Conservation (phyloP, 92 coral and sea anemone species). For the Meandrina meandrites region DNA sequence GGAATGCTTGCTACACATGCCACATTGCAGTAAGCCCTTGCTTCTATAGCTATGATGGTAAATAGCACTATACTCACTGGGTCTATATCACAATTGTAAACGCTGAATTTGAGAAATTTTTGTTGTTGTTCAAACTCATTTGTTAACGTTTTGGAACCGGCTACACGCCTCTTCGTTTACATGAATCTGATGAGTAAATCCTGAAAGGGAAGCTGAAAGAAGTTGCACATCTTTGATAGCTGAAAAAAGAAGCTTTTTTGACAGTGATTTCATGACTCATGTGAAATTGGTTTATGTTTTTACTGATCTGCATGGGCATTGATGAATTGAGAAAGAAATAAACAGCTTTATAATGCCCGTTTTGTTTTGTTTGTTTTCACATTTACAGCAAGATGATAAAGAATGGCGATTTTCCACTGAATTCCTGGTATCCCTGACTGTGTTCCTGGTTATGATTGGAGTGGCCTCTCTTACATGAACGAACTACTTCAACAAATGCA, state of each 20-base stretch:
- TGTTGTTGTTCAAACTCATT: too few relatives aligned
- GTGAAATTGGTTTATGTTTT: neutral
- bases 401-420: slow-evolving; percentile 24
- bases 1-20: too few relatives aligned
- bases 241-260: neutral
- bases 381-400: neutral
- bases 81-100: too few relatives aligned
- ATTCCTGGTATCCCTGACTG: slow-evolving; percentile 30
- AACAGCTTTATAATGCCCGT: neutral
- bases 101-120: neutral
- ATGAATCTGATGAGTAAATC: neutral
- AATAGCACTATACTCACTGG: too few relatives aligned
- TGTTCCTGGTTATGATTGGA: slow-evolving; percentile 17
- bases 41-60: neutral
- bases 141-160: too few relatives aligned
- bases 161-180: too few relatives aligned
- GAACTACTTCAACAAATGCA: neutral
- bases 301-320: neutral
- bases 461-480: slow-evolving; percentile 21
- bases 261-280: neutral
- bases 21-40: neutral
- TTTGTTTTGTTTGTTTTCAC: neutral
- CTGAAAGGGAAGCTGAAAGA: neutral
- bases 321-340: neutral
- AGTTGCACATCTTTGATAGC: neutral